Percentiles rank a stretch among this genome's conserved stretches.
These are phyloP conservation scores for Ceratina calcarata DNA, from an alignment of 1,140 invertebrate species.

Conservation along the genomic window DNA sequence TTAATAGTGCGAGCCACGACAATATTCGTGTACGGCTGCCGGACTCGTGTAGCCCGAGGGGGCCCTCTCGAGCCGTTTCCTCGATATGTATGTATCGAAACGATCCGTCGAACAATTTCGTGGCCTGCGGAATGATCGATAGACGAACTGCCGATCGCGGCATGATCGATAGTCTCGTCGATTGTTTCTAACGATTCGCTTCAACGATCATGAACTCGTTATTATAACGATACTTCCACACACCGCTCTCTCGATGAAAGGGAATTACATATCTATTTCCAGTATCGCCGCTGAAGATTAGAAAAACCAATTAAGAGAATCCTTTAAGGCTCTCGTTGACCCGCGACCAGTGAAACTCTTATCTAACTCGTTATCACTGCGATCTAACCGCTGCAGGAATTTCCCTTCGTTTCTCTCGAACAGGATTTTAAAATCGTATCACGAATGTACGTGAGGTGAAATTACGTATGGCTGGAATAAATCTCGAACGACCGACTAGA, in stretches of 20 bases:
- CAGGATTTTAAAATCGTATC: neutral
- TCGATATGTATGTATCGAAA: neutral
- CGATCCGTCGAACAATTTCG: constrained; percentile 24
- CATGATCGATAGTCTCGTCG: constrained; percentile 65
- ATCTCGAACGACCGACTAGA: neutral
- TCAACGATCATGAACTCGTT: constrained; percentile 44
- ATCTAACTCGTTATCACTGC: neutral
- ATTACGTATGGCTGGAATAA: neutral
- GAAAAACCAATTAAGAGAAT: neutral
- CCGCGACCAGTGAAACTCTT: neutral
- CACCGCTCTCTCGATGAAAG: neutral
- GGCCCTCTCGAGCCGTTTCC: neutral
- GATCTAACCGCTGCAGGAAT: neutral
- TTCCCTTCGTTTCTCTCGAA: neutral
- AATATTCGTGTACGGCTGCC: constrained; percentile 18
- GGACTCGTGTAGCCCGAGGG: neutral
- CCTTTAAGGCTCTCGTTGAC: neutral
- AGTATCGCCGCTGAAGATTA: constrained; percentile 5
- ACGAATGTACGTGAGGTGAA: too few species aligned
- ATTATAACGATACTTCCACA: neutral
- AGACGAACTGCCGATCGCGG: constrained; percentile 45
- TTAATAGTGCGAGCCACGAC: constrained; percentile 12
- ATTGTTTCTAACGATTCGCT: constrained; percentile 67
- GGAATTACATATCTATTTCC: neutral
- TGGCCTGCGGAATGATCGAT: constrained; percentile 59